Percentiles rank a stretch among this genome's conserved stretches.
Conservation (phyloP, 2,888 invertebrate genomes). For the Phlogophora meticulosa region DNA sequence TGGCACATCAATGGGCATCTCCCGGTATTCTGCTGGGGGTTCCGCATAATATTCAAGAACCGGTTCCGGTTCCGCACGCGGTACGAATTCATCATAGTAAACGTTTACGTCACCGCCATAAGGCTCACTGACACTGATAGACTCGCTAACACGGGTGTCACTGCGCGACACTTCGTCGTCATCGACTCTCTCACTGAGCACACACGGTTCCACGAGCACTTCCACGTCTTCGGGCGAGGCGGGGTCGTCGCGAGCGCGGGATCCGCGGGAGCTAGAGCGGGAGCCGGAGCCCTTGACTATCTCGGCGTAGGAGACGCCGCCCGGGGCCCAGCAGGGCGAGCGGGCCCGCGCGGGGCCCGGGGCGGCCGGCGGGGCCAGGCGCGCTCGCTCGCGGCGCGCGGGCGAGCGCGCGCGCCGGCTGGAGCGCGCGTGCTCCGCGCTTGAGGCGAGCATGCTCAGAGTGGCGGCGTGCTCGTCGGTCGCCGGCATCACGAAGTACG, state of each 20-base stretch:
- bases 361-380: slow-evolving; percentile 55
- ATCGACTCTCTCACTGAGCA: slow-evolving; percentile 71
- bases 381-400: slow-evolving; percentile 73
- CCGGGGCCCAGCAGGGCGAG: slow-evolving; percentile 93
- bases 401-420: slow-evolving; percentile 84
- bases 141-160: slow-evolving; percentile 78
- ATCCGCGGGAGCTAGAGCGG: slow-evolving; percentile 81
- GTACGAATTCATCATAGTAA: slow-evolving; percentile 67
- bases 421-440: slow-evolving; percentile 84
- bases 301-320: slow-evolving; percentile 95
- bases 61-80: slow-evolving; percentile 47
- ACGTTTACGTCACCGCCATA: slow-evolving; percentile 74
- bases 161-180: slow-evolving; percentile 65
- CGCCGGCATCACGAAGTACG: slow-evolving; percentile 92
- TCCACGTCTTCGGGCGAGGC: slow-evolving; percentile 67
- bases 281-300: slow-evolving; percentile 92
- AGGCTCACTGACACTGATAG: slow-evolving; percentile 83
- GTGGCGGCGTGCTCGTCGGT: slow-evolving; percentile 92
- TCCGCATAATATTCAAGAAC: slow-evolving; percentile 64
- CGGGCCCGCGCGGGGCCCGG: slow-evolving; percentile 59
- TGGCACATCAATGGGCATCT: slow-evolving; percentile 63
- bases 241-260: slow-evolving; percentile 68
- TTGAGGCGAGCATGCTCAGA: slow-evolving; percentile 85
- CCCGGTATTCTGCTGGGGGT: slow-evolving; percentile 65
- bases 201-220: slow-evolving; percentile 73